Conservation (phyloP, 2,888 invertebrate genomes). For the Lapara coniferarum region DNA sequence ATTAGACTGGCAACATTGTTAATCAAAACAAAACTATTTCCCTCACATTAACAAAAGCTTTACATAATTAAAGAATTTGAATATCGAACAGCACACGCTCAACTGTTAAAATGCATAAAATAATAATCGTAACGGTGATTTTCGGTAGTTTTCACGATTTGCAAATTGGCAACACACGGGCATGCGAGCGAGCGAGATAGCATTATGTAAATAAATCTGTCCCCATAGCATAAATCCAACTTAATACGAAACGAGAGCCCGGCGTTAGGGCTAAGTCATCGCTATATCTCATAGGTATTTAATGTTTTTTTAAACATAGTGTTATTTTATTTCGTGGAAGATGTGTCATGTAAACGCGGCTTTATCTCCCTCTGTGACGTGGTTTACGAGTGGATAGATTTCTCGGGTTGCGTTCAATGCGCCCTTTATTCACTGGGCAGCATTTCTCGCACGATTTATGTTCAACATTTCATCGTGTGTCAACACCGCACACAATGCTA, state of each 20-base stretch:
- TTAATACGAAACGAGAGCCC: constrained; percentile 60
- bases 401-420: neutral
- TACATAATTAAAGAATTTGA: neutral
- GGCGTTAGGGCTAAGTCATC: constrained; percentile 72
- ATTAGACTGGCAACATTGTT: neutral
- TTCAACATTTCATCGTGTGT: no score
- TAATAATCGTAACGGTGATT: neutral
- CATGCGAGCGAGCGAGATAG: constrained; percentile 72
- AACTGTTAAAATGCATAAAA: neutral
- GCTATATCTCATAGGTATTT: constrained; percentile 83
- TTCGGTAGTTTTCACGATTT: constrained; percentile 18
- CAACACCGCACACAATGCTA: no score
- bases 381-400: constrained; percentile 30
- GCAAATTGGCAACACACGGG: constrained; percentile 58
- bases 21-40: neutral
- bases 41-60: neutral
- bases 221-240: constrained; percentile 79
- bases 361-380: constrained; percentile 59
- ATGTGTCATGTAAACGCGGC: constrained; percentile 71
- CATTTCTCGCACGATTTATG: no score
- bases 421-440: no score
- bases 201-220: constrained; percentile 79
- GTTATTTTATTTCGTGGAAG: constrained; percentile 72
- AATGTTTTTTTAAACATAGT: constrained; percentile 74
- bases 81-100: constrained; percentile 1